Evolutionary conservation across 2,797 vertebrate species (phyloP).

Genomic region (Menidia menidia): DNA sequence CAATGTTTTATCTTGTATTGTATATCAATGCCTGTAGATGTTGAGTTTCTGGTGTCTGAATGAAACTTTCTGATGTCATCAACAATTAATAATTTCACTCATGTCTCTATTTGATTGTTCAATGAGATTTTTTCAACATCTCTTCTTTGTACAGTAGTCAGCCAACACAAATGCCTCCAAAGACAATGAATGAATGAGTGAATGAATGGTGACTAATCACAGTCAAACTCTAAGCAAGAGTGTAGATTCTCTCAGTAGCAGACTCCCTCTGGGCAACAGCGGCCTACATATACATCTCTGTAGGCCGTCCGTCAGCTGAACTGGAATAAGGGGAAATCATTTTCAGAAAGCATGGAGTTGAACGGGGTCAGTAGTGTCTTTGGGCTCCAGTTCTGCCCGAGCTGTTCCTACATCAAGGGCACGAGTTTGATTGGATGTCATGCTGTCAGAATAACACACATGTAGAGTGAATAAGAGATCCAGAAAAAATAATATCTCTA

Average conservation of each 20-base stretch:
- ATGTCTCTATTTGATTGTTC: too few species aligned
- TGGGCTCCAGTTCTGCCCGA: not conserved
- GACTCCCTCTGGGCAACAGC: slow-evolving; percentile 9
- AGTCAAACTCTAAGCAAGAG: not conserved
- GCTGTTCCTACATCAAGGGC: not conserved
- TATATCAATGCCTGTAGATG: too few species aligned
- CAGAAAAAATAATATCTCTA: not conserved
- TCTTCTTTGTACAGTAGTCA: too few species aligned
- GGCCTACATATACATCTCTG: slow-evolving; percentile 21
- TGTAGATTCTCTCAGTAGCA: not conserved
- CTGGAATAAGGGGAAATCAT: not conserved
- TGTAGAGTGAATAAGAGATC: not conserved
- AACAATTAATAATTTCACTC: too few species aligned
- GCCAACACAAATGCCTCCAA: too few species aligned
- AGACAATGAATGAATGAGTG: too few species aligned
- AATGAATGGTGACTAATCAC: not conserved
- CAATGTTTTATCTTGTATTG: too few species aligned
- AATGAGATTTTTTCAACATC: too few species aligned
- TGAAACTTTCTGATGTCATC: too few species aligned
- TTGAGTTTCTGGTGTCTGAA: too few species aligned
- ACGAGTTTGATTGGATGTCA: slow-evolving; percentile 1
- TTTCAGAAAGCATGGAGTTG: slow-evolving; percentile 11
- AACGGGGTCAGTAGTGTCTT: not conserved
- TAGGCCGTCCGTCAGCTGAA: not conserved
- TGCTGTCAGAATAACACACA: not conserved